Evolutionary conservation across 2,113 vertebrate genomes (phyloP).

Genomic region (Casuarius casuarius): DNA sequence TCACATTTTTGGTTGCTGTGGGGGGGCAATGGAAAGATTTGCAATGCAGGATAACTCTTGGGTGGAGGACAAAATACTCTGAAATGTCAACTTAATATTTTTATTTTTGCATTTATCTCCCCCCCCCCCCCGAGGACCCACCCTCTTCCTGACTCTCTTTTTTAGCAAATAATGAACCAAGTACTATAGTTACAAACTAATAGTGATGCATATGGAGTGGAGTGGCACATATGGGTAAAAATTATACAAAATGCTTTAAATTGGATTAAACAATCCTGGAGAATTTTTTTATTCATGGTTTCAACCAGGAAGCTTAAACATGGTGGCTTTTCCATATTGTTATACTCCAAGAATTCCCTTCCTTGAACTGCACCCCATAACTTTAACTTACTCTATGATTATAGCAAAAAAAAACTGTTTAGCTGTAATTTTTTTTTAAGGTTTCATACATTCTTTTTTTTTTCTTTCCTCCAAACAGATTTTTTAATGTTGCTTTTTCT

Average conservation of each 20-base stretch:
- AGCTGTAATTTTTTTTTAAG: neutral
- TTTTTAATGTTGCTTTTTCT: neutral
- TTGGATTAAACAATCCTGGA: neutral
- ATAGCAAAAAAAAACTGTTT: neutral
- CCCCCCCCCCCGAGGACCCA: neutral
- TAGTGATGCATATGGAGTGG: neutral
- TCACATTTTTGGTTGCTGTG: neutral
- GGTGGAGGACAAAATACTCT: neutral
- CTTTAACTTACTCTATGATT: neutral
- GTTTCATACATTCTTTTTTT: neutral
- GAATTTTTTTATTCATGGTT: slow-evolving; percentile 14
- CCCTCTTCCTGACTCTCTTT: slow-evolving; percentile 38
- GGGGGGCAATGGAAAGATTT: neutral
- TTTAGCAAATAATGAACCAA: neutral
- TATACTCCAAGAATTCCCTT: neutral
- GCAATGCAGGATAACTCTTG: neutral
- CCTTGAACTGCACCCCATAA: neutral
- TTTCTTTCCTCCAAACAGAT: neutral
- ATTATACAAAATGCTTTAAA: neutral
- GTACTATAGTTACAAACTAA: neutral
- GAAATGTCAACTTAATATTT: slow-evolving; percentile 13
- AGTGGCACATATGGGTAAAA: neutral
- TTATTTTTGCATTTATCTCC: slow-evolving; percentile 10
- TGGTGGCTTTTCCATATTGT: neutral
- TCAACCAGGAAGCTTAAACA: neutral